These are phyloP conservation scores for Eupristina koningsbergeri DNA, from an alignment of 1,140 invertebrate species.

Conservation along the genomic window DNA sequence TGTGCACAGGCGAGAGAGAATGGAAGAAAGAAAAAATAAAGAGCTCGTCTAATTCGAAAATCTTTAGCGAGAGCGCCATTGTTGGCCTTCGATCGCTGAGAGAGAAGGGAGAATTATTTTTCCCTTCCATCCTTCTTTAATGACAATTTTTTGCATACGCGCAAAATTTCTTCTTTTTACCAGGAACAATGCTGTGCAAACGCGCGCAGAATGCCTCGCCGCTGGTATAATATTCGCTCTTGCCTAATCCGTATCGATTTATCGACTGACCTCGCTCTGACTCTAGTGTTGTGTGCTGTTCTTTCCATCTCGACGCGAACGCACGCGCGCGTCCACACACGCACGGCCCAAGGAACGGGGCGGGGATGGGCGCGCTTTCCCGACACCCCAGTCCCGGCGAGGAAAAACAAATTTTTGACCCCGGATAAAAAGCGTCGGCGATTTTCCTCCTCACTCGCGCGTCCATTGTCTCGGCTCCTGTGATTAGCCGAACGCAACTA, in stretches of 20 bases:
- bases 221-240: slow-evolving; percentile 40
- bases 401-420: slow-evolving; percentile 6
- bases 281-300: no score
- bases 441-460: neutral
- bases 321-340: neutral
- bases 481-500: neutral
- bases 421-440: neutral
- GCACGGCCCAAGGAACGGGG: neutral
- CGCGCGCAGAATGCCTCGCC: neutral
- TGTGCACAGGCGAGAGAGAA: neutral
- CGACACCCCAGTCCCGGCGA: neutral
- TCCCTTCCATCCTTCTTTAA: neutral
- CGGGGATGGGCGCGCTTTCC: neutral
- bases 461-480: slow-evolving; percentile 9
- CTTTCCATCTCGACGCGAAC: neutral
- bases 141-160: neutral
- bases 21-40: slow-evolving; percentile 5
- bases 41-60: neutral
- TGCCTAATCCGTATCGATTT: slow-evolving; percentile 51
- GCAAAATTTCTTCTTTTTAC: slow-evolving; percentile 35
- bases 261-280: slow-evolving; percentile 39
- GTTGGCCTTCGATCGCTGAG: neutral
- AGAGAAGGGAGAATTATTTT: neutral
- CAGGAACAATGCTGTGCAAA: slow-evolving; percentile 2
- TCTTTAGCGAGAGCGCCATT: slow-evolving; percentile 11